phyloP scores from a whole-genome alignment of 2,797 vertebrate species.

The Chelon labrosus region DNA sequence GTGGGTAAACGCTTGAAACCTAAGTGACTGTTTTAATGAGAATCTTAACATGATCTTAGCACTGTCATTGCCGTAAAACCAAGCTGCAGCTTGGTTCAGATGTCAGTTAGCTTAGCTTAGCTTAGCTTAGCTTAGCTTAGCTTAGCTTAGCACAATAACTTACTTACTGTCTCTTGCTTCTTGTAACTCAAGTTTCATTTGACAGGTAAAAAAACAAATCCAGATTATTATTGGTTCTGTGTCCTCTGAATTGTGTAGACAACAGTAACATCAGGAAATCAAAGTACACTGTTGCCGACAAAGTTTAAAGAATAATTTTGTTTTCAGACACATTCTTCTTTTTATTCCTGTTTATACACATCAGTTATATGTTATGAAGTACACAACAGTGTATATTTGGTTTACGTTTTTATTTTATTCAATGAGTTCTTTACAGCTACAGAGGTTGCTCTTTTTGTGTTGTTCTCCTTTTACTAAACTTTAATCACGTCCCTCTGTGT shows the following conservation, averaged over 20 bases:
- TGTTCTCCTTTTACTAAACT: not conserved
- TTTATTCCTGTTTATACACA: too few species aligned
- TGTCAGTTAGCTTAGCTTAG: not conserved
- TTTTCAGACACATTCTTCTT: too few species aligned
- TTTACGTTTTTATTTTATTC: not conserved
- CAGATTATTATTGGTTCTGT: not conserved
- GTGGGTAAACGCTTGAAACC: conserved; percentile 1
- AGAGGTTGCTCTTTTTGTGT: conserved; percentile 11
- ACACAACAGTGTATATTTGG: not conserved
- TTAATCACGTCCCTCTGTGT: conserved; percentile 38
- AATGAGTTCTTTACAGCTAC: not conserved
- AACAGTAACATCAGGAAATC: too few species aligned
- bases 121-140: not conserved
- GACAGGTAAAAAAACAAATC: too few species aligned
- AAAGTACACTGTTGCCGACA: too few species aligned
- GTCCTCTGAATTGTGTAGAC: not conserved
- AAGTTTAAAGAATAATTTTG: too few species aligned
- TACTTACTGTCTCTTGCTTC: not conserved
- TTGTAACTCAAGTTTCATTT: not conserved
- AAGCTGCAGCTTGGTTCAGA: not conserved
- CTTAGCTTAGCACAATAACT: not conserved
- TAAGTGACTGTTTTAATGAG: not conserved
- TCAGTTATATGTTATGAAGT: too few species aligned
- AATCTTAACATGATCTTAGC: not conserved
- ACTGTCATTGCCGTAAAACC: not conserved